Evolutionary conservation across 2,888 invertebrate species (phyloP), one percentile per base, ranked within the genome.

Genomic region (Eumacrocentrus americanus): DNA sequence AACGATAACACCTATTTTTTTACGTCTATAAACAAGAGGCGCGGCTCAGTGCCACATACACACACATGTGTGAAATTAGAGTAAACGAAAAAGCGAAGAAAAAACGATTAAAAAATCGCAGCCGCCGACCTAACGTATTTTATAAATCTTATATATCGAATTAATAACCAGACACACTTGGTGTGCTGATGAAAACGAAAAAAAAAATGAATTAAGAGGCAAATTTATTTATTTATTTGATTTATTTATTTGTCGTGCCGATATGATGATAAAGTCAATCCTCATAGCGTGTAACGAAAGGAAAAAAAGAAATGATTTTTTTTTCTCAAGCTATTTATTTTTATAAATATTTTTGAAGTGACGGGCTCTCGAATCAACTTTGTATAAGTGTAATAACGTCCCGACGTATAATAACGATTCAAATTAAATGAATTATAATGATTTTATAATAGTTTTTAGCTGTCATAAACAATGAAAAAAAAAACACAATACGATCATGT

Each of bases 201-300:
- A 50, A 54, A 50, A 35, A 57, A 53, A 47, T 54, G 68, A 74
- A 71, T 71, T 76, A 74, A 70, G 73, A 75, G 75, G 69, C 70
- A 78, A 80, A 76, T 74, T 71, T 78, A 79, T 80, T 78, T 78
- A 78, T 78, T 78, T 80, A 80, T 80, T 80, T 80, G 77, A 79
- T 75, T 77, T 78, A 75, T 77, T 79, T 80, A 79, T 80, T 80
- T 78, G 76, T 79, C 77, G 71, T 76, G 67, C 48, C 68, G 68
- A 69, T 67, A 66, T 67, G 20, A 56, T 64, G 67, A 69, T 69
- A 66, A 58, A 57, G 37, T 48, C 25, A n/a, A 51, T 50, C 37
- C 22, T 48, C 34, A 50, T 46, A 47, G 40, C 34, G 46, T 34
- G 50, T 42, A 34, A 50, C 23, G 50, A 60, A 35, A 55, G 7